Conservation (phyloP, 2,797 vertebrate genomes). For the Clarias platycephalus region DNA sequence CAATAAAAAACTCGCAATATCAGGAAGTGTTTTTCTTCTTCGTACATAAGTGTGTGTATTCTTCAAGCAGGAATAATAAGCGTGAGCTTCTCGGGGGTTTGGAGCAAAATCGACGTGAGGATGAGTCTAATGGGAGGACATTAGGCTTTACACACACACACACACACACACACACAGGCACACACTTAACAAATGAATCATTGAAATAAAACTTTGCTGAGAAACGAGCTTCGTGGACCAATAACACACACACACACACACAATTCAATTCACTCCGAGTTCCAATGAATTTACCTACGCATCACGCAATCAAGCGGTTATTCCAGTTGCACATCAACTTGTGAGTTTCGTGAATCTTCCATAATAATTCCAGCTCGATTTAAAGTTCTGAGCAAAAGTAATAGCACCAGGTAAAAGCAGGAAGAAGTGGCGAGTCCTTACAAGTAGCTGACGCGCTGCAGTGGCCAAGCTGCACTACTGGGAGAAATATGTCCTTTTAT, state of each 20-base stretch:
- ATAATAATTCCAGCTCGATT: too few relatives aligned
- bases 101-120: neutral
- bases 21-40: neutral
- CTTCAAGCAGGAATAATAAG: neutral
- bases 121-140: neutral
- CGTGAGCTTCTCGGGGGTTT: neutral
- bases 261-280: neutral
- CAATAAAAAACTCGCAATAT: neutral
- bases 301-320: too few relatives aligned
- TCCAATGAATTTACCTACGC: too few relatives aligned
- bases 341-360: neutral
- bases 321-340: too few relatives aligned
- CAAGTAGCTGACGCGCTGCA: neutral
- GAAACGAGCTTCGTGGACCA: neutral
- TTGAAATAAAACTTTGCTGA: neutral
- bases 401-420: neutral
- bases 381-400: neutral
- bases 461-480: neutral
- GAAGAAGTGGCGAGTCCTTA: neutral
- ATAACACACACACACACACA: neutral
- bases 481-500: too few relatives aligned
- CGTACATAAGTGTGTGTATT: neutral
- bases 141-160: conserved; percentile 1
- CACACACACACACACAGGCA: neutral
- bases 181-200: conserved; percentile 9